Percentiles rank a stretch among this genome's conserved stretches.
Evolutionary conservation across 1,140 invertebrate genomes (phyloP).

Genomic region (Psilanteris sp.): DNA sequence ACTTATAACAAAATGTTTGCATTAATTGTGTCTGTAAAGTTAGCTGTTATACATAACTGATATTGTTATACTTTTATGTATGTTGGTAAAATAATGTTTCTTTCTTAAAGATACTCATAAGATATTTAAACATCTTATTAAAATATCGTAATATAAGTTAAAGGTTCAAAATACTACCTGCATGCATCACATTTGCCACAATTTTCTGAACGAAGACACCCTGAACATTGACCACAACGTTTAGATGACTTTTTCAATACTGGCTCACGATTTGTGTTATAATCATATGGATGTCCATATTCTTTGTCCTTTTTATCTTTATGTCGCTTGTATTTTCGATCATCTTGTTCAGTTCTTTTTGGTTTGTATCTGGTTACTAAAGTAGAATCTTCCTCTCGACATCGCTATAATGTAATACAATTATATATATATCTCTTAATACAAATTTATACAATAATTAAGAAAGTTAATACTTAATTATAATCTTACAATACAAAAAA

Average conservation of each 20-base stretch:
- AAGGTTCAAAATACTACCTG: constrained; percentile 70
- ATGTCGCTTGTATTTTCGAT: constrained; percentile 74
- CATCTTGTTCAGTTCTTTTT: constrained; percentile 83
- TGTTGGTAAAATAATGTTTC: too few relatives aligned
- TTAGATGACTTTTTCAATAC: constrained; percentile 76
- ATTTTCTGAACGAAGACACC: constrained; percentile 89
- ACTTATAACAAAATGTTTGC: too few relatives aligned
- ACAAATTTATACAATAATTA: too few relatives aligned
- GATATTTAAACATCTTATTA: too few relatives aligned
- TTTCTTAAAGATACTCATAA: too few relatives aligned
- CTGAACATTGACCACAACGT: constrained; percentile 90
- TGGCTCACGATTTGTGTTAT: constrained; percentile 70
- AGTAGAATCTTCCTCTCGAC: constrained; percentile 89
- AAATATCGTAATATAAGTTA: too few relatives aligned
- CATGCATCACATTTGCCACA: constrained; percentile 94
- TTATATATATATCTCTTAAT: too few relatives aligned
- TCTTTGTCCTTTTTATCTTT: constrained; percentile 73
- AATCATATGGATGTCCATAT: constrained; percentile 69
- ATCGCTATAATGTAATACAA: constrained; percentile 79
- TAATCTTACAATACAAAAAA: constrained; percentile 90
- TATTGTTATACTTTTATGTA: too few relatives aligned
- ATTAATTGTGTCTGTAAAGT: too few relatives aligned
- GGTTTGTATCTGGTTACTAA: constrained; percentile 90
- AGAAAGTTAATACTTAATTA: too few relatives aligned
- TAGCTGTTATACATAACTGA: too few relatives aligned